phyloP scores from a whole-genome alignment of 2,113 vertebrate genomes.

The Numida meleagris region DNA sequence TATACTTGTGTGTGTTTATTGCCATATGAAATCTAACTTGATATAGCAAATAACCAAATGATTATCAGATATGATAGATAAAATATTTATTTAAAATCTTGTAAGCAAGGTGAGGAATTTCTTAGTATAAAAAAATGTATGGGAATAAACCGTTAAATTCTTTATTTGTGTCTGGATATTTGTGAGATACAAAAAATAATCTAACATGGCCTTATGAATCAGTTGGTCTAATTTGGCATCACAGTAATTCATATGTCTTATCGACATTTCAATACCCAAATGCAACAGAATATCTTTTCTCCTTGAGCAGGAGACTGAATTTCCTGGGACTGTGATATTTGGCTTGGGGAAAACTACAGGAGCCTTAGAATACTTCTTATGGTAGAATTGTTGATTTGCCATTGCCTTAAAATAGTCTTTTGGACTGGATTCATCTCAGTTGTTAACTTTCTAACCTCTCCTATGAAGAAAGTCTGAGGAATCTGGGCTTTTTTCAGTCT shows the following conservation, averaged over 20 bases:
- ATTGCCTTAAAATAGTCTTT: background rate
- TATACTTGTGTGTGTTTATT: background rate
- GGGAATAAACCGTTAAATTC: background rate
- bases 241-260: background rate
- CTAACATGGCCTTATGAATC: background rate
- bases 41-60: background rate
- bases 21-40: background rate
- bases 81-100: constrained; percentile 15
- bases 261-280: background rate
- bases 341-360: background rate
- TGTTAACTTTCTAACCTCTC: background rate
- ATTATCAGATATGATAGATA: background rate
- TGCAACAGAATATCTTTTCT: background rate
- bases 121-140: background rate
- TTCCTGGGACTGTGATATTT: background rate
- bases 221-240: background rate
- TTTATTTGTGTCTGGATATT: constrained; percentile 12
- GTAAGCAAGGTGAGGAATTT: background rate
- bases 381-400: background rate
- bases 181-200: background rate
- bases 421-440: background rate
- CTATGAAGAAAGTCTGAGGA: background rate
- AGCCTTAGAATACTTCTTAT: background rate
- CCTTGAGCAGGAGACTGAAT: background rate
- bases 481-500: background rate